Evolutionary conservation across 1,140 invertebrate species (phyloP), one percentile per base, ranked within the genome.

Genomic region (Trigoniulus corallinus): DNA sequence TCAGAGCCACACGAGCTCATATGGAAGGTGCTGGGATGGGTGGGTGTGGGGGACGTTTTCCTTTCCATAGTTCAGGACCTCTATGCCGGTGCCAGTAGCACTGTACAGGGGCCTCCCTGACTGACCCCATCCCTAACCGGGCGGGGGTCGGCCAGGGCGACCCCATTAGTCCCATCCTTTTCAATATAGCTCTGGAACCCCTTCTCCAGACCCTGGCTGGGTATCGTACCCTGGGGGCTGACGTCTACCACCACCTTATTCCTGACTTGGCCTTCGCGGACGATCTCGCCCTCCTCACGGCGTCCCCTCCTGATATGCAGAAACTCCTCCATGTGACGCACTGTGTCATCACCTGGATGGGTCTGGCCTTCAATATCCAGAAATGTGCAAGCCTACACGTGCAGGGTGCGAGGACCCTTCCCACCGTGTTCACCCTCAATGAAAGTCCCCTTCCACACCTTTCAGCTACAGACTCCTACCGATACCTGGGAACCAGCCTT

Each of bases 71-170:
- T 58, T 3, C 15, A 13, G 3, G 25, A 45, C 40, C 4, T 50
- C 3, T 58, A 56, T 44, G 3, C 13, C 13, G 47, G 46, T 1
- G 4, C 47, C 1, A 23, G 21, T 21, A 54, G 53, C 37, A 4
- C 3, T 2, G 13, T 55, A 13, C 2, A 25, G 2, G 29, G 7
- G 7, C 21, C 4, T 24, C 4, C 4, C 42, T 44, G 24, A 50
- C 50, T 12, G 10, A 41, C 21, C 18, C 21, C 2, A 47, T 57
- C 20, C 0, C 46, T 3, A 40, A 57, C 42, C 25, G 7, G 25
- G n/a, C 57, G 1, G 63, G 64, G 15, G 62, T 64, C 0, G 56
- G 58, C 27, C 65, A 65, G 52, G 62, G 65, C 1, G 63, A 63
- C 45, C 62, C 60, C 0, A 44, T 68, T 2, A 54, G 56, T 1